Conservation (phyloP, 2,888 invertebrate genomes). For the Sthenelais limicola region DNA sequence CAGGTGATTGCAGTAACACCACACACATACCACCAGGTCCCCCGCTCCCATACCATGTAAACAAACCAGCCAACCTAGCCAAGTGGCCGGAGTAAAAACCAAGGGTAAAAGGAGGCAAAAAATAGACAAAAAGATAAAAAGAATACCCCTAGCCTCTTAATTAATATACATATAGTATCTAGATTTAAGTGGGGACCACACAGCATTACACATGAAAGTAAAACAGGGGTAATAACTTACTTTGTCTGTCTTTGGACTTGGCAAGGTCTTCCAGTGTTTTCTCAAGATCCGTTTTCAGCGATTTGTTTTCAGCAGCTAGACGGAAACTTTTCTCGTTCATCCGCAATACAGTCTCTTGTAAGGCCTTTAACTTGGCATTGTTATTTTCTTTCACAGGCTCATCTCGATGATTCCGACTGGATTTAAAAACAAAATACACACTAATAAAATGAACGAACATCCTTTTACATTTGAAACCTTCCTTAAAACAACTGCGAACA, state of each 20-base stretch:
- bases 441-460: background rate
- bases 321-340: slow-evolving; percentile 66
- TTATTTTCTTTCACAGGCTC: slow-evolving; percentile 50
- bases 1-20: no score
- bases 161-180: slow-evolving; percentile 26
- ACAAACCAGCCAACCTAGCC: no score
- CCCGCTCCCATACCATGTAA: no score
- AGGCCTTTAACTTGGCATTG: slow-evolving; percentile 62
- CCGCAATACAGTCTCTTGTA: slow-evolving; percentile 68
- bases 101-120: no score
- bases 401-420: slow-evolving; percentile 13
- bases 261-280: slow-evolving; percentile 59
- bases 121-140: no score
- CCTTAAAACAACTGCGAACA: no score
- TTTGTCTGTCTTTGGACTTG: slow-evolving; percentile 42
- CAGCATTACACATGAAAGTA: no score
- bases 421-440: background rate
- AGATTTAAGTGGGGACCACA: background rate
- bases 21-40: no score
- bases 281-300: slow-evolving; percentile 68
- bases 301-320: slow-evolving; percentile 65
- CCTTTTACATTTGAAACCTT: no score
- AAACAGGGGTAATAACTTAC: slow-evolving; percentile 15
- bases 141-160: no score
- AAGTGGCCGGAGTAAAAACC: no score